Evolutionary conservation across 2,888 invertebrate species (phyloP).

Genomic region (Empis livida): DNA sequence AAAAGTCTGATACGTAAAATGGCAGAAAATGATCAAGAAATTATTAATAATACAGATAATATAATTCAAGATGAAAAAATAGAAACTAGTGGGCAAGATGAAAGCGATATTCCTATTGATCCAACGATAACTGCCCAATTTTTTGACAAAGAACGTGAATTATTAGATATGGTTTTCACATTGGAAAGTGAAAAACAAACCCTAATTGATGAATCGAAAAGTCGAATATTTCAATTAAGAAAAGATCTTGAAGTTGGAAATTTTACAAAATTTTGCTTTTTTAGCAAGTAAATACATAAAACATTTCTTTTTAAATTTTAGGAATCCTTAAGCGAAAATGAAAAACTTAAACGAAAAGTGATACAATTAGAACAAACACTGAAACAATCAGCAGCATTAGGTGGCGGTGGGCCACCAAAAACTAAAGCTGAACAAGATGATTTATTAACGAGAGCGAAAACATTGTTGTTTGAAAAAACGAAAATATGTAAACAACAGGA

Average conservation of each 20-base stretch:
- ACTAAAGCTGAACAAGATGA: slow-evolving; percentile 33
- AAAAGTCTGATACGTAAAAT: too few species aligned
- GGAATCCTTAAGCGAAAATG: slow-evolving; percentile 28
- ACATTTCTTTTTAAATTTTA: slow-evolving; percentile 10
- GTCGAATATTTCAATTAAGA: slow-evolving; percentile 25
- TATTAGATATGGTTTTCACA: slow-evolving; percentile 31
- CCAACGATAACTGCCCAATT: not conserved
- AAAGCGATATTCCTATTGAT: not conserved
- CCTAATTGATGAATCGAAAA: slow-evolving; percentile 30
- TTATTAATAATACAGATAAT: too few species aligned
- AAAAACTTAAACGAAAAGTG: slow-evolving; percentile 27
- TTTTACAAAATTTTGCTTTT: not conserved
- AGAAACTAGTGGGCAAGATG: not conserved
- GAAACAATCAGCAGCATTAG: slow-evolving; percentile 30
- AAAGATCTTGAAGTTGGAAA: slow-evolving; percentile 30
- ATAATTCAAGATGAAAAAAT: too few species aligned
- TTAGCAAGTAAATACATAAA: not conserved
- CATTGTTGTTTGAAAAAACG: slow-evolving; percentile 60
- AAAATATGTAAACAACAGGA: slow-evolving; percentile 68
- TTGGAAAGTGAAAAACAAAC: slow-evolving; percentile 34
- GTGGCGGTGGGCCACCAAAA: slow-evolving; percentile 29
- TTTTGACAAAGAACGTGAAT: slow-evolving; percentile 22
- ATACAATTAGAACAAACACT: slow-evolving; percentile 29
- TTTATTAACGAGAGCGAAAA: slow-evolving; percentile 50
- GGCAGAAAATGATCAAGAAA: too few species aligned